phyloP scores from a whole-genome alignment of 2,113 vertebrate species.

The Oryzias celebensis region DNA sequence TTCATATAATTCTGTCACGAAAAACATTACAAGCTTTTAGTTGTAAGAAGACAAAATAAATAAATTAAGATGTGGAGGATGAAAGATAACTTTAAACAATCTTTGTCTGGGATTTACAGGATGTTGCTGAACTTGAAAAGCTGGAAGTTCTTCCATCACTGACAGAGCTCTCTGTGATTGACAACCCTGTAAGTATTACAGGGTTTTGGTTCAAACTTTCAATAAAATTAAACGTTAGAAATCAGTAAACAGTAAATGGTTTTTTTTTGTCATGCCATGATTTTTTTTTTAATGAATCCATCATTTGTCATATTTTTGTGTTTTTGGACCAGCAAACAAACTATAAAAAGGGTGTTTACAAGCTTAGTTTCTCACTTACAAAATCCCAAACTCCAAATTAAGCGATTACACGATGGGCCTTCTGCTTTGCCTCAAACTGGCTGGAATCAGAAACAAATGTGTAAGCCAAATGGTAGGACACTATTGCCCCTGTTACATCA shows the following conservation, averaged over 20 bases:
- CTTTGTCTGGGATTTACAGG: constrained; percentile 63
- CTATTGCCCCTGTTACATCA: constrained; percentile 60
- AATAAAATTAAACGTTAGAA: not conserved
- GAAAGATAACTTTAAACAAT: constrained; percentile 6
- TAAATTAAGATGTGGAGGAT: not conserved
- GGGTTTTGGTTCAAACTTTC: constrained; percentile 9
- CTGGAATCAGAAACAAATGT: constrained; percentile 66
- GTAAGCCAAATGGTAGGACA: constrained; percentile 63
- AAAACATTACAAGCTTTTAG: constrained; percentile 10
- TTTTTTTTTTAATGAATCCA: not conserved
- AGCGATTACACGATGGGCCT: constrained; percentile 69
- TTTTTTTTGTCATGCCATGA: not conserved
- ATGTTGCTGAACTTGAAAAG: constrained; percentile 84
- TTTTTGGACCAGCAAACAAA: constrained; percentile 4
- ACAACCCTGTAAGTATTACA: constrained; percentile 83
- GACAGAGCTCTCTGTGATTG: constrained; percentile 81
- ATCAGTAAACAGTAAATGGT: not conserved
- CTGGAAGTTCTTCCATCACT: constrained; percentile 80
- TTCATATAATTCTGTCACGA: constrained; percentile 45
- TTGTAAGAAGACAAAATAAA: constrained; percentile 1
- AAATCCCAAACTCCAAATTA: constrained; percentile 58
- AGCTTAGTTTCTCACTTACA: constrained; percentile 35
- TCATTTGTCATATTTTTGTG: constrained; percentile 5
- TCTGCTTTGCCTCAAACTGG: constrained; percentile 67
- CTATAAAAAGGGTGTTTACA: constrained; percentile 26